A percentile compares a stretch with the other conserved stretches of the same genome.
Evolutionary conservation across 2,888 invertebrate species (phyloP).

Genomic region (Tuberolachnus salignus): DNA sequence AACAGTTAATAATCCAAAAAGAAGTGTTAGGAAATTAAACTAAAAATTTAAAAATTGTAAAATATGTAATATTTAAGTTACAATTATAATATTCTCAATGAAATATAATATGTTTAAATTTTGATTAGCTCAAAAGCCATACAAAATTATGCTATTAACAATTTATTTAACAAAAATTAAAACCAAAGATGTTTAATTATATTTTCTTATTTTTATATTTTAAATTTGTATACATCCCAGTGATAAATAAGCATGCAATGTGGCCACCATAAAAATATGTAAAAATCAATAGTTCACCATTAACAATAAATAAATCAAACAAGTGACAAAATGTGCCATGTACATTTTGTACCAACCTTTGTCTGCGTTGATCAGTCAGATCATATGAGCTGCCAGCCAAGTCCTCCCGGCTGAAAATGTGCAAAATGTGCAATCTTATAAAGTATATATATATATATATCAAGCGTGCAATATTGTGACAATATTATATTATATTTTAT

Average conservation of each 20-base stretch:
- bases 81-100: neutral
- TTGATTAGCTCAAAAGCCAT: neutral
- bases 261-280: neutral
- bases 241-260: conserved; percentile 1
- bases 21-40: neutral
- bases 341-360: conserved; percentile 47
- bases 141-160: too few relatives aligned
- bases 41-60: too few relatives aligned
- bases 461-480: conserved; percentile 63
- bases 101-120: neutral
- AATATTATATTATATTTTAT: conserved; percentile 53
- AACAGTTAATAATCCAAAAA: neutral
- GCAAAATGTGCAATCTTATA: conserved; percentile 51
- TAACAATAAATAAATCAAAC: neutral
- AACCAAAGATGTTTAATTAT: too few relatives aligned
- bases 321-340: conserved; percentile 10
- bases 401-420: conserved; percentile 59
- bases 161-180: too few relatives aligned
- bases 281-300: neutral
- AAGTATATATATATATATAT: neutral
- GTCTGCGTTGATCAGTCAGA: conserved; percentile 52
- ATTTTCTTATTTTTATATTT: neutral
- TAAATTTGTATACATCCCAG: neutral
- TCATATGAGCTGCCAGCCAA: conserved; percentile 50
- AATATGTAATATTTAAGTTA: neutral